Evolutionary conservation across 1,140 invertebrate species (phyloP), one percentile per base, ranked within the genome.

Genomic region (Centruroides sculpturatus): DNA sequence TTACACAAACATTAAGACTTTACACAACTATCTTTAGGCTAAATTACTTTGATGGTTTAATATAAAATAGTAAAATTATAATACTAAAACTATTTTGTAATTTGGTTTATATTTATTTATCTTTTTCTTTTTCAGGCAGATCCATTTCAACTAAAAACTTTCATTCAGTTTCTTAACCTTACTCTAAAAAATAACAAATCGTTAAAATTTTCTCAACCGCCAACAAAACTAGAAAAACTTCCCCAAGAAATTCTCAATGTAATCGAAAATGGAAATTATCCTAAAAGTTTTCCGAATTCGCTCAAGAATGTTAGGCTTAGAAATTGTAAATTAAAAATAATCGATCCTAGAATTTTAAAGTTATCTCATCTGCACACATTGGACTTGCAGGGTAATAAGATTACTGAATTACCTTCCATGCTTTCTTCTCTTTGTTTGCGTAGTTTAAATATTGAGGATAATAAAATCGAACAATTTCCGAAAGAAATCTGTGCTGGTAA

Each of bases 111-210:
- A 36, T 36, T 7, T 55, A 13, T 56, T 34, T 56, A 47, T 47
- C 8, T n/a, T n/a, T 35, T 35, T 23, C 47, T 23, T 54, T n/a
- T 59, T 50, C 51, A 62, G 61, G 61, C 61, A 59, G 61, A 62
- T 62, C 57, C 61, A 12, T 41, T 62, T 23, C 61, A 62, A 52
- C 35, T 62, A 12, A 62, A 62, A 59, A 57, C 52, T 5, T 62
- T 62, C 41, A 36, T 62, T 7, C 61, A 62, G 56, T 57, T 52
- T 55, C 53, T 62, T 50, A 57, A 57, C 5, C 51, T 62, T 35
- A 56, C 61, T 10, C 56, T 62, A 35, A 57, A 59, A 47, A 57
- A 57, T 50, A 57, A 59, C 34, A 57, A 53, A 12, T 59, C 52
- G 10, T 59, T 62, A 13, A 35, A 52, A 7, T 46, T 62, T 12